Percentiles rank a stretch among this genome's conserved stretches.
Evolutionary conservation across 2,888 invertebrate species (phyloP).

Genomic region (Coremacera marginata): DNA sequence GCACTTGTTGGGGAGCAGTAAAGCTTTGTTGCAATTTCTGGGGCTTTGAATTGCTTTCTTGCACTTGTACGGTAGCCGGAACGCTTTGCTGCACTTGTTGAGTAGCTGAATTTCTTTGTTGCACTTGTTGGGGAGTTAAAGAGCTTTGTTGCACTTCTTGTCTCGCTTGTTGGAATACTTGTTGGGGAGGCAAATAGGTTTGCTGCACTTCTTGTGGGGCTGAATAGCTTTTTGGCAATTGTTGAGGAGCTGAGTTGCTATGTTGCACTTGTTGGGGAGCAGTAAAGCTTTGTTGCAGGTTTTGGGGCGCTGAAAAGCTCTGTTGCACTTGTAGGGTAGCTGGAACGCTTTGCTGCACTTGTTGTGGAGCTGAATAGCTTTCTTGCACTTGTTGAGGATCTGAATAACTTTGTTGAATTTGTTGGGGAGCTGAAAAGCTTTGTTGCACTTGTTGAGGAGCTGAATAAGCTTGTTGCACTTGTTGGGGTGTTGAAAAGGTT

Average conservation of each 20-base stretch:
- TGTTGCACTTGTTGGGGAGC: neutral
- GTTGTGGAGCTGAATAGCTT: constrained; percentile 44
- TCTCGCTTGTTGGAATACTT: neutral
- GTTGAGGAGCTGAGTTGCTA: neutral
- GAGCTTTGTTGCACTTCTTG: neutral
- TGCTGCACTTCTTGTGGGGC: too few species aligned
- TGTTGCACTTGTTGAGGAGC: neutral
- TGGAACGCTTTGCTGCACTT: constrained; percentile 32
- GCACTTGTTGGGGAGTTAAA: neutral
- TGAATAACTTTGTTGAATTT: neutral
- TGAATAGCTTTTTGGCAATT: neutral
- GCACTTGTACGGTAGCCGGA: constrained; percentile 22
- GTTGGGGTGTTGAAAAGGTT: neutral
- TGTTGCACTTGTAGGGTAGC: constrained; percentile 18
- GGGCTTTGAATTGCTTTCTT: neutral
- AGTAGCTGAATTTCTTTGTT: constrained; percentile 44
- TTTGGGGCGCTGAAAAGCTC: neutral
- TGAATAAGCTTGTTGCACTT: too few species aligned
- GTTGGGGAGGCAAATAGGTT: too few species aligned
- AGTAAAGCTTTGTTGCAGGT: neutral
- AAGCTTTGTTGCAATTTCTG: neutral
- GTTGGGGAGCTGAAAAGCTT: constrained; percentile 24
- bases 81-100: constrained; percentile 31
- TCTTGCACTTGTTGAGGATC: neutral
- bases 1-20: neutral